These are phyloP conservation scores for Eilema depressum DNA, from an alignment of 2,888 invertebrate species.

Conservation along the genomic window DNA sequence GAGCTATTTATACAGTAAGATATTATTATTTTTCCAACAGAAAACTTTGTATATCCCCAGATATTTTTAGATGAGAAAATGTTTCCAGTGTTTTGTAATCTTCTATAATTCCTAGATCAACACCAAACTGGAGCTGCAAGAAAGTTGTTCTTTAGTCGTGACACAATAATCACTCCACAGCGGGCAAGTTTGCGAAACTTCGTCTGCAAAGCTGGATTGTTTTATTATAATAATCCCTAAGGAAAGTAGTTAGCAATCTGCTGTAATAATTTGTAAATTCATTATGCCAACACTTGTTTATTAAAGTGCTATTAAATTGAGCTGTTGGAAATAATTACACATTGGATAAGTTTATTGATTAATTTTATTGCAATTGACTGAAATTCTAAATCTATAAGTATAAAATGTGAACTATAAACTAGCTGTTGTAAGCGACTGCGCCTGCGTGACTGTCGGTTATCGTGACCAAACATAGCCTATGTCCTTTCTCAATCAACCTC, in stretches of 20 bases:
- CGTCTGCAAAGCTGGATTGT: constrained; percentile 28
- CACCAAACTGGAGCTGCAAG: constrained; percentile 19
- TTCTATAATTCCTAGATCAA: constrained; percentile 17
- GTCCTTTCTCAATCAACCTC: too few species aligned
- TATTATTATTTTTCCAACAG: neutral
- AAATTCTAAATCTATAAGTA: neutral
- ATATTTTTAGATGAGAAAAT: neutral
- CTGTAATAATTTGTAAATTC: constrained; percentile 32
- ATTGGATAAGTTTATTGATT: neutral
- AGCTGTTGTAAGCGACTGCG: too few species aligned
- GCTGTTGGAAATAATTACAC: neutral
- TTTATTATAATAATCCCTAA: constrained; percentile 39
- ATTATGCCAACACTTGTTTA: constrained; percentile 17
- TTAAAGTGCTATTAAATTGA: constrained; percentile 10
- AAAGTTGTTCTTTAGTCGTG: constrained; percentile 24
- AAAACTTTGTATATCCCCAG: neutral
- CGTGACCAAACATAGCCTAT: too few species aligned
- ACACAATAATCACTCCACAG: constrained; percentile 35
- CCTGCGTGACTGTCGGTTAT: too few species aligned
- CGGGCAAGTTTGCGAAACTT: constrained; percentile 39
- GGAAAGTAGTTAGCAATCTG: constrained; percentile 32
- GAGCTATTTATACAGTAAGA: neutral
- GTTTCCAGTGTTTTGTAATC: constrained; percentile 6
- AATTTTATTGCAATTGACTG: neutral
- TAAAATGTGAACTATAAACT: too few species aligned